Base-by-base conservation (phyloP, 2,888 invertebrate genomes). In the Acholoe squamosa region DNA sequence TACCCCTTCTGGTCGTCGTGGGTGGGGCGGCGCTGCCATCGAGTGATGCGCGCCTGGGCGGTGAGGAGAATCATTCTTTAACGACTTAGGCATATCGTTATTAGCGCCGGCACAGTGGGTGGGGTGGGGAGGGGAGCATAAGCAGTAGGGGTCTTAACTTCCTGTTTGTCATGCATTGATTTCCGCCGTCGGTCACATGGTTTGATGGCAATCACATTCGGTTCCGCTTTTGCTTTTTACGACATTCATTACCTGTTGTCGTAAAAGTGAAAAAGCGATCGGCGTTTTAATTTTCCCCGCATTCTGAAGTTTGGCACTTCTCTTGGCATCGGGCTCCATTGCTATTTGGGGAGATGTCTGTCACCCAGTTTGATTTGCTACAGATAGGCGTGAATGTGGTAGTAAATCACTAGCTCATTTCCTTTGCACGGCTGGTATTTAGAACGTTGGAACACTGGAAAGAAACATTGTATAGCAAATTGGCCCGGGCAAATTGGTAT, bases 51-150 rank as follows among this genome's bases (percentile, higher is more conserved):
- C 86, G 54, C 86, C n/a, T 86, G 86, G 33, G 54, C 54, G 56
- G 86, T 28, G 33, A 54, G 52, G 54, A 28, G 33, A 86, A 86
- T 86, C n/a, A 86, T 86, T 86, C 86, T 56, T 56, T 86, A 86
- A 86, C 86, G 86, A 54, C 86, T 86, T 86, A 54, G 54, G 54
- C 86, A 86, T 86, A 86, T 86, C 86, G 56, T 86, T 86, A 86
- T 56, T 86, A 86, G 54, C 56, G 52, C 56, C 25, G 12, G 52
- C 52, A 31, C 33, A 54, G 54, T 1, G 54, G 86, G 54, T 12
- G 52, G 19, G 52, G 28, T 28, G 54, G n/a, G 28, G 43, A 10
- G 10, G 10, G 43, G 43, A 10, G 43, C 43, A 10, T 43, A 10
- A 43, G 43, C 43, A 43, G 5, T 43, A 43, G 43, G 33, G 56